Base-by-base conservation (phyloP, 1,140 invertebrate genomes). In the Scaptomyza hsui region DNA sequence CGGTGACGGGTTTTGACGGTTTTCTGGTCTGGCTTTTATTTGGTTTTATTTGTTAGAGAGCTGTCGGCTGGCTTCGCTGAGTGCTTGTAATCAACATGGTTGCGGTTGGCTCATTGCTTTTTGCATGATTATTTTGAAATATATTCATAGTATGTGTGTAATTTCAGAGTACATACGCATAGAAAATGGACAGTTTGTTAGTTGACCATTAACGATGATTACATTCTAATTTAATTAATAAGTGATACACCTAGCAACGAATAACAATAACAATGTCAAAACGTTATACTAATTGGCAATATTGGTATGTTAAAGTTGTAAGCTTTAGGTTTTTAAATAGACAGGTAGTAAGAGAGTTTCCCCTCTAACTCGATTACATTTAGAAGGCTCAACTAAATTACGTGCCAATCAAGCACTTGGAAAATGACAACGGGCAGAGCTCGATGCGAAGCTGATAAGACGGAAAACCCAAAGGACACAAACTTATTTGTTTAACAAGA, bases 361-460 rank as follows among this genome's bases (percentile, higher is more conserved):
- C 9, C 19, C 15, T 3, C 37, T 26, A 9, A 13, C 52, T 42
- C 15, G 39, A 19, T 19, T 48, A 52, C 51, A 56, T 37, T 29
- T 26, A 57, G 55, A 49, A 21, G 64, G 78, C 63, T 75, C 72
- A 61, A 78, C 62, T 78, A 88, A 88, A 88, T 88, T 88, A 88
- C 83, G 82, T 88, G 82, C 78, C 82, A 88, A 88, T 88, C 82
- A 88, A 89, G 48, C 82, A 88, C 78, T 89, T 72, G 82, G 70
- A 75, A 82, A 68, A 76, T 78, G 72, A 81, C 82, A 86, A 86
- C 82, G 75, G 74, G 77, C 67, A 76, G 53, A 21, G 55, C n/a
- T n/a, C 44, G 69, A 61, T 55, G 24, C 47, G 44, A 29, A 9
- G 10, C 55, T 69, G 82, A 86, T 86, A 86, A 86, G 49, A 47